Evolutionary conservation across 2,797 vertebrate species (phyloP), one percentile per base, ranked within the genome.

Genomic region (Chrysocyon brachyurus): DNA sequence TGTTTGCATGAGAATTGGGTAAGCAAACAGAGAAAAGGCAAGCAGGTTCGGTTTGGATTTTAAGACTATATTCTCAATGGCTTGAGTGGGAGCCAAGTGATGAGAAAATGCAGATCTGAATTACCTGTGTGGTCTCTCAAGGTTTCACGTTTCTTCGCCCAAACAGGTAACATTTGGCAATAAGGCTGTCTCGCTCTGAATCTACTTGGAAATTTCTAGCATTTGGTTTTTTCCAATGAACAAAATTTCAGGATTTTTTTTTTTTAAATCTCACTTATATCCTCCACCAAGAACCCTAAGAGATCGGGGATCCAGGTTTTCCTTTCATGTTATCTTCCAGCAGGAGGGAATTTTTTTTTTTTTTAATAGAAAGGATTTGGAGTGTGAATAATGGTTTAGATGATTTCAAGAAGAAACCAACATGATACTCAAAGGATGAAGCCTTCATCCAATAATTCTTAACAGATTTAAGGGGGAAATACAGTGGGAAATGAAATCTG

Each of bases 321-420:
- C 81, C 59, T 46, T 49, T 33, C 10, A 6, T 26, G 28, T 63
- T 77, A 17, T 87, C 36, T 33, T 91, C 40, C 22, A 68, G 49
- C 4, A 46, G 22, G n/a, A 73, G 49, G 11, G 70, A 72, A 75
- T 59, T 46, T 5, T 33, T 46, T 40, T 36, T 36, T 46, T 46
- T 87, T 92, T 59, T 92, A 84, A 54, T 6, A 92, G 46, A 75
- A 79, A 91, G 33, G 36, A 73, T 90, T 91, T 82, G 21, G 21
- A 91, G 5, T 94, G 14, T 94, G 33, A 70, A 28, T 59, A 83
- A 82, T 19, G 82, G 24, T 15, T 49, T 68, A 90, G 17, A 75
- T 12, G 54, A 63, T 57, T 31, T 52, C 49, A 64, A 89, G 21
- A 81, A 95, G 77, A 91, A 78, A 64, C 11, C 14, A 72, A 17